Base-by-base conservation (phyloP, 2,888 invertebrate genomes). In the Lasioglossum morio region DNA sequence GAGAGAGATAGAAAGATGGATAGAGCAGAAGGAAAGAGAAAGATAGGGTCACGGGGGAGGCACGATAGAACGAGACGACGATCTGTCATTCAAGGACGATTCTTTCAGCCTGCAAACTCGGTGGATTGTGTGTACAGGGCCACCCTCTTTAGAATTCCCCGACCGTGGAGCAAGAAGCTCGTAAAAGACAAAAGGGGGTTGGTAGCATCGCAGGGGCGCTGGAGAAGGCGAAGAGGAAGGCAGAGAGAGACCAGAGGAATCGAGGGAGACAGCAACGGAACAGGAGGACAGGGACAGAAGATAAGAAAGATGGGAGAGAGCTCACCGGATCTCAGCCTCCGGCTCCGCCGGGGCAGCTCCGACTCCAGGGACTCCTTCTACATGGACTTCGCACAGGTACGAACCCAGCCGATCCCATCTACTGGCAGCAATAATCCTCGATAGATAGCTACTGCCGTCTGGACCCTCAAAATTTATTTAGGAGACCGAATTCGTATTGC, bases 311-410 rank as follows among this genome's bases (percentile, higher is more conserved):
- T 96, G 96, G 96, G 96, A 96, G 98, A 98, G 96, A 98, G 98
- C 95, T 98, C 98, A 84, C 98, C 98, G 87, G 98, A 98, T 95
- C 96, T 98, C 95, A 98, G 98, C 96, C 96, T 98, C 89, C 98
- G 98, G 96, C 95, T 98, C 94, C 97, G 98, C 91, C 97, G 98
- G 84, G 98, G 98, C 77, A 98, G 98, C 60, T 98, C 98, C 94
- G 98, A 98, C 95, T 98, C 98, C 57, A 96, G 98, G 88, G 98
- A 98, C 95, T 98, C 98, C 80, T 98, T 98, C 95, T 98, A 98
- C 94, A 98, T 98, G 98, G 98, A 98, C 95, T 98, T 98, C 94
- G 98, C 98, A 92, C 98, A 96, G 94, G 95, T 95, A 93, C 66
- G 60, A 30, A 86, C 70, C 73, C 16, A 69, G 78, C 77, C 37